A percentile compares a stretch with the other conserved stretches of the same genome.
phyloP scores from a whole-genome alignment of 2,797 vertebrate genomes.

The Urosaurus nigricauda region DNA sequence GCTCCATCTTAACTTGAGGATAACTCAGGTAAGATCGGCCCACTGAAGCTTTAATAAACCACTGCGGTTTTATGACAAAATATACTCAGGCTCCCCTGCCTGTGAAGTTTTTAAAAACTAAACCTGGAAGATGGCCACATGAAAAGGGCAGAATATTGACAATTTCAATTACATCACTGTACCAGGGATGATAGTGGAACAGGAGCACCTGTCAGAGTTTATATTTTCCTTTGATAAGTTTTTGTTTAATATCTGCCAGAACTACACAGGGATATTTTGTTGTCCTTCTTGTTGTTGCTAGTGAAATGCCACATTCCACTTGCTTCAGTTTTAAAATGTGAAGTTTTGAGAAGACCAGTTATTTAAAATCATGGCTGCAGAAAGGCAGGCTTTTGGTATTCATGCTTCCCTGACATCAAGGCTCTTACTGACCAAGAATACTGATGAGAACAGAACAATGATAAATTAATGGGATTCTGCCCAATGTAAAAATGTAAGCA shows the following conservation, averaged over 20 bases:
- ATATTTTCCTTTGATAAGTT: not conserved
- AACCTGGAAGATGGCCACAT: not conserved
- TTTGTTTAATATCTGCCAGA: not conserved
- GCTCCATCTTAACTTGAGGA: slow-evolving; percentile 10
- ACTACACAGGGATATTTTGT: not conserved
- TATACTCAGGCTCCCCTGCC: not conserved
- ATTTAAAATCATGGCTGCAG: not conserved
- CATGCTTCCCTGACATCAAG: not conserved
- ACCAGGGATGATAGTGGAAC: slow-evolving; percentile 5
- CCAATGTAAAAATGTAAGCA: too few relatives aligned
- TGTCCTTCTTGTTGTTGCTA: not conserved
- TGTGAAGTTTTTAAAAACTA: slow-evolving; percentile 20
- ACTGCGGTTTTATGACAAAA: slow-evolving; percentile 26
- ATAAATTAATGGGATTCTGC: not conserved
- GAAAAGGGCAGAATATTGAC: slow-evolving; percentile 26
- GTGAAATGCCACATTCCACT: not conserved
- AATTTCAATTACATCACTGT: slow-evolving; percentile 16
- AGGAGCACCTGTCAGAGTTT: slow-evolving; percentile 15
- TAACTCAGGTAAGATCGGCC: slow-evolving; percentile 11
- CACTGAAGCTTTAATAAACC: not conserved
- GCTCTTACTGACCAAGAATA: not conserved
- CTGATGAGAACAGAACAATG: not conserved
- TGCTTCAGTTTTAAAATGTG: not conserved
- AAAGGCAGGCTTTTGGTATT: not conserved
- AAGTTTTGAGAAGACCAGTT: not conserved